Evolutionary conservation across 1,140 invertebrate species (phyloP), one percentile per base, ranked within the genome.

Genomic region (Ceratina australensis): DNA sequence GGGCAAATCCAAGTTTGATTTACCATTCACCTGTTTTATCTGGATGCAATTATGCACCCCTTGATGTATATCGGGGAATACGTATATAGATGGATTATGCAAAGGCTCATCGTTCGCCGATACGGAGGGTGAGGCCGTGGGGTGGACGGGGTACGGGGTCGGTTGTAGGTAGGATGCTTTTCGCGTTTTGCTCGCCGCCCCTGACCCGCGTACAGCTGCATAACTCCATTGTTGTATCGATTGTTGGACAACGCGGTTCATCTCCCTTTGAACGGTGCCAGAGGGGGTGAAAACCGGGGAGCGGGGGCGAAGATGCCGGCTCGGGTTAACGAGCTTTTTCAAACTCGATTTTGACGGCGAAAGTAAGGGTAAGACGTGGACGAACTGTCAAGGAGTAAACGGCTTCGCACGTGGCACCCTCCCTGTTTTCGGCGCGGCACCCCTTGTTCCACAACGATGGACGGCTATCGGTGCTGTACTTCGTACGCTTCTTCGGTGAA

Each of bases 41-140:
- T 83, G 80, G 81, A 87, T 87, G 86, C 86, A 87, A 87, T 87
- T 87, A 87, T 87, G 86, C 86, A 87, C 86, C 86, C 86, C 75
- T 84, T 77, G 80, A 33, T 82, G 73, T 86, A 76, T 77, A 84
- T 80, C 69, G 54, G 74, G 69, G 76, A 72, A 81, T 72, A 75
- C 76, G 65, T 84, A 79, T 85, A 84, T 85, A 72, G 83, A 56
- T 52, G 84, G 83, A 85, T 84, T 85, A 85, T 85, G 64, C 83
- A 71, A 50, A 78, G 83, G 66, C 72, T 68, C 75, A 75, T 81
- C 71, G 72, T 78, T 64, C 79, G 82, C 52, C 69, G 73, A 71
- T 69, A 49, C 42, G 66, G 71, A 52, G 24, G 50, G 8, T 2
- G 4, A 22, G 54, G 54, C 18, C n/a, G n/a, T n/a, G n/a, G n/a